Percentiles rank a stretch among this genome's conserved stretches.
Conservation (phyloP, 2,888 invertebrate species). For the Leptinotarsa rubiginosa region DNA sequence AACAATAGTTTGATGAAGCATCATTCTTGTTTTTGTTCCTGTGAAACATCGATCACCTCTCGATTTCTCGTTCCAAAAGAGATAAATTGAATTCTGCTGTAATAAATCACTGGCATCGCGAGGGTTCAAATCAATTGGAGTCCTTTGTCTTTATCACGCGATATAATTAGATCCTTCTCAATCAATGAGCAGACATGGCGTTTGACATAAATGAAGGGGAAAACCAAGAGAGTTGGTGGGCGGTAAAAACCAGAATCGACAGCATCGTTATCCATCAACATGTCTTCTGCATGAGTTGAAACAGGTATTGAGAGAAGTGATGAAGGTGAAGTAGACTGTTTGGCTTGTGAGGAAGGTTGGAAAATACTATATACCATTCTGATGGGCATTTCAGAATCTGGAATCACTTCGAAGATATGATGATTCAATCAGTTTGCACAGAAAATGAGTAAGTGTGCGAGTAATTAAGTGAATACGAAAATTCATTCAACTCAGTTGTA, state of each 20-base stretch:
- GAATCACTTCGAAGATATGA: too few species aligned
- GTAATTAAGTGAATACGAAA: too few species aligned
- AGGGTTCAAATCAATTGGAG: background rate
- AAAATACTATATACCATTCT: too few species aligned
- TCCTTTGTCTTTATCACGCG: constrained; percentile 13
- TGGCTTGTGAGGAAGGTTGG: too few species aligned
- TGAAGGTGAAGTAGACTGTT: background rate
- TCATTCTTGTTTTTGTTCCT: background rate
- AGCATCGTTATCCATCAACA: background rate
- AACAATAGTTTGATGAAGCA: too few species aligned
- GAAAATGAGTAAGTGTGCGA: too few species aligned
- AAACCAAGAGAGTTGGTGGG: background rate
- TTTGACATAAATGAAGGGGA: background rate
- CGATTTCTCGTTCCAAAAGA: background rate
- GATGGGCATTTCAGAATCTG: too few species aligned
- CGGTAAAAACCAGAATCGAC: background rate
- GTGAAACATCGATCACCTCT: constrained; percentile 2
- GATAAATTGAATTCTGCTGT: background rate
- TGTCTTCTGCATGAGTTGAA: background rate
- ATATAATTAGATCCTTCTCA: constrained; percentile 8
- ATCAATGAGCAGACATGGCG: constrained; percentile 8
- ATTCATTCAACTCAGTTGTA: too few species aligned
- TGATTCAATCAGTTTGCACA: too few species aligned
- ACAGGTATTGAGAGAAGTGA: background rate
- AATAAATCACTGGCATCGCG: background rate